Evolutionary conservation across 2,888 invertebrate genomes (phyloP).

Genomic region (Morpho helenor): DNA sequence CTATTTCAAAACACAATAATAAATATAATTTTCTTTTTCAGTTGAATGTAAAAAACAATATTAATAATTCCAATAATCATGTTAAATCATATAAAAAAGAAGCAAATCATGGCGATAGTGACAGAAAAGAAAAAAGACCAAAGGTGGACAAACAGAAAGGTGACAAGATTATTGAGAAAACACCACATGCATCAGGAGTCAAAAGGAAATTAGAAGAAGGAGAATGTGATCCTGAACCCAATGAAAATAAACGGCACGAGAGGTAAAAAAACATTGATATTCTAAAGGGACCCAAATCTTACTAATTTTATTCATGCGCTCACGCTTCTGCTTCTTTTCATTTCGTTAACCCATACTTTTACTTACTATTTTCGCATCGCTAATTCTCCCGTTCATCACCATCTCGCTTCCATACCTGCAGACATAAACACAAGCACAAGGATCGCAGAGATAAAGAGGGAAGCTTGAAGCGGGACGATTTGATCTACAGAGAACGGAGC

Average conservation of each 20-base stretch:
- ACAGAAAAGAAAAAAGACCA: slow-evolving; percentile 57
- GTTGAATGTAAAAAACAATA: slow-evolving; percentile 64
- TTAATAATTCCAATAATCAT: slow-evolving; percentile 60
- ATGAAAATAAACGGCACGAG: slow-evolving; percentile 72
- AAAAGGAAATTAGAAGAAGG: slow-evolving; percentile 80
- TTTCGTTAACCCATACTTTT: slow-evolving; percentile 15
- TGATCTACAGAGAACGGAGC: slow-evolving; percentile 73
- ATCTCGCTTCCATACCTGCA: slow-evolving; percentile 71
- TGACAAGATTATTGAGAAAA: slow-evolving; percentile 56
- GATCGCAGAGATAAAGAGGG: slow-evolving; percentile 70
- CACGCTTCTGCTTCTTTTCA: slow-evolving; percentile 13
- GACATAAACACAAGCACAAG: slow-evolving; percentile 75
- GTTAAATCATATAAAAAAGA: slow-evolving; percentile 56
- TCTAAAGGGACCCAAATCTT: background rate
- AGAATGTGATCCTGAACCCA: slow-evolving; percentile 68
- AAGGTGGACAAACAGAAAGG: slow-evolving; percentile 51
- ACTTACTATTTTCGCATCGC: slow-evolving; percentile 30
- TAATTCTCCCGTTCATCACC: slow-evolving; percentile 57
- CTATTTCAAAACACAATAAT: no score
- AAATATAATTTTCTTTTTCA: slow-evolving; percentile 33
- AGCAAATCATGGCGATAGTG: slow-evolving; percentile 50
- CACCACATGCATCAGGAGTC: slow-evolving; percentile 57
- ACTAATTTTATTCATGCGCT: background rate
- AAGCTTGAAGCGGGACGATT: slow-evolving; percentile 72
- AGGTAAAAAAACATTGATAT: slow-evolving; percentile 44